Base-by-base conservation (phyloP, 2,888 invertebrate species). In the Drosophila prolongata region DNA sequence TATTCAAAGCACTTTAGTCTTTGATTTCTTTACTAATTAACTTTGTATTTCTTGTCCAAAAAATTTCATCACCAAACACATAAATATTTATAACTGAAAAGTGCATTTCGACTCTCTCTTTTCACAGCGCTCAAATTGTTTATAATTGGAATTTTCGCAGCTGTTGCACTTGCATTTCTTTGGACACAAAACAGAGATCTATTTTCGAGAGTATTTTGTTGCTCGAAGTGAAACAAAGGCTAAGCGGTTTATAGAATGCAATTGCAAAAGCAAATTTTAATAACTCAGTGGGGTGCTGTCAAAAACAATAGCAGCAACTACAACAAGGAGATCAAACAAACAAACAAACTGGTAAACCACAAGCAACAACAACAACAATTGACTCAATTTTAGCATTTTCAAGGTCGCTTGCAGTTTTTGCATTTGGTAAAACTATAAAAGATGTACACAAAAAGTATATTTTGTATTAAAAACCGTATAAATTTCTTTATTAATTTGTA, bases 301-400 rank as follows among this genome's bases (percentile, higher is more conserved):
- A 80, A 70, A 76, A 77, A 59, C 69, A 78, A 66, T 46, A 50
- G 35, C 46, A 61, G 37, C 53, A 49, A 43, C 55, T 30, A 42
- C 52, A 67, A 34, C 67, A 65, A 27, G 59, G 56, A 49, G 55
- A 10, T 10, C 46, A 14, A 65, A 64, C 49, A 61, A 50, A 62
- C 62, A 49, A 59, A 57, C 37, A 40, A 47, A 35, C 54, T 42
- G 58, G 54, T n/a, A 34, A 19, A 19, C 44, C 49, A 60, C 54
- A 42, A 43, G 34, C 64, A 50, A 27, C 24, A 64, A 64, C 66
- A 73, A 59, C 52, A 78, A 65, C 56, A 73, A 65, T 82, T 79
- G 62, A 87, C 74, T 84, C 74, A 85, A 87, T 84, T 87, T 79
- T 72, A 55, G 77, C 58, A 78, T 78, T 78, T 75, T 83, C 78